Percentiles rank a stretch among this genome's conserved stretches.
phyloP scores from a whole-genome alignment of 2,797 vertebrate species.

The Cyprinodon diabolis region DNA sequence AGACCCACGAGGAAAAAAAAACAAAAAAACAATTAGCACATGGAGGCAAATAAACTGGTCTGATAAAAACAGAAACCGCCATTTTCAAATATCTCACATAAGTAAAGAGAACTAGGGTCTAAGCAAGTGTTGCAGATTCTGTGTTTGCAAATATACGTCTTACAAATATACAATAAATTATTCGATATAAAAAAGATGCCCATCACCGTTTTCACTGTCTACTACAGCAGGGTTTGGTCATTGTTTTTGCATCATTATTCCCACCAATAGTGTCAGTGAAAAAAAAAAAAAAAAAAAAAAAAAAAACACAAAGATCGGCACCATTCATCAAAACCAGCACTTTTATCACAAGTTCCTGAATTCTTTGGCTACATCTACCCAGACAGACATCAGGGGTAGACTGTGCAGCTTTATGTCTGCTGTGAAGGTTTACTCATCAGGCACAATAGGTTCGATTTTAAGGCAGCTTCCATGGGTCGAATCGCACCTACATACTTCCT shows the following conservation, averaged over 20 bases:
- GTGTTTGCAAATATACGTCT: constrained; percentile 33
- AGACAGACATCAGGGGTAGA: constrained; percentile 31
- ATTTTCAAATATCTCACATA: constrained; percentile 25
- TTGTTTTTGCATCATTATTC: constrained; percentile 25
- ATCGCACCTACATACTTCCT: constrained; percentile 5
- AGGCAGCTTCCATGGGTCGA: constrained; percentile 13
- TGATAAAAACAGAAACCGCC: constrained; percentile 12
- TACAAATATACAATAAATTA: constrained; percentile 69
- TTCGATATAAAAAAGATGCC: constrained; percentile 40
- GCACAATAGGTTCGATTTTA: constrained; percentile 36
- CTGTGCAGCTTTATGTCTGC: constrained; percentile 14
- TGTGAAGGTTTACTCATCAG: constrained; percentile 42
- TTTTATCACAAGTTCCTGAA: constrained; percentile 21
- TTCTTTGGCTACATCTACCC: constrained; percentile 28
- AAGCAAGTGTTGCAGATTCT: constrained; percentile 3
- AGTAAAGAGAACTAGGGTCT: constrained; percentile 36
- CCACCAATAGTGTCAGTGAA: constrained; percentile 53
- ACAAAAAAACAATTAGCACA: neutral
- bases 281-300: constrained; percentile 13
- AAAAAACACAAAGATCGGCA: neutral
- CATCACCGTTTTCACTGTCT: constrained; percentile 76
- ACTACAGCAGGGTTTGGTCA: constrained; percentile 76
- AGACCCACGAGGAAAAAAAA: constrained; percentile 17
- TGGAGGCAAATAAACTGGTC: constrained; percentile 10
- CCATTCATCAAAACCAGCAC: constrained; percentile 38